Evolutionary conservation across 2,888 invertebrate genomes (phyloP).

Genomic region (Pollenia labialis): DNA sequence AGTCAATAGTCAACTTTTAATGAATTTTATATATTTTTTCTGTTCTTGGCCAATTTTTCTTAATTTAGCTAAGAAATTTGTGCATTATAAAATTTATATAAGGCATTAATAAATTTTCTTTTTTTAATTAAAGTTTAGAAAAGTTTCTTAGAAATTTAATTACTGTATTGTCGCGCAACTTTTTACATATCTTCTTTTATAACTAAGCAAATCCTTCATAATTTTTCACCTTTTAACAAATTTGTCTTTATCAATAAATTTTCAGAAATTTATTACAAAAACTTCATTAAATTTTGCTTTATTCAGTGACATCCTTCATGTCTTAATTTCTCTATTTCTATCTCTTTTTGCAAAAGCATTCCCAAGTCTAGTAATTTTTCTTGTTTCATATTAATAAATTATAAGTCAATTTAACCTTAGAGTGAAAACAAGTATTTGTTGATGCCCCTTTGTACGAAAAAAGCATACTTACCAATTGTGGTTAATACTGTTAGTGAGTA

Average conservation of each 20-base stretch:
- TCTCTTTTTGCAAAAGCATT: background rate
- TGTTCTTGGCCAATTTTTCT: too few relatives aligned
- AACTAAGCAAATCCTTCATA: too few relatives aligned
- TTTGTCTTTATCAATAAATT: background rate
- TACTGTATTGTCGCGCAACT: too few relatives aligned
- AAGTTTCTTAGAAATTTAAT: background rate
- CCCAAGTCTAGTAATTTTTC: constrained; percentile 29
- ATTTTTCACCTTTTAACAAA: constrained; percentile 4
- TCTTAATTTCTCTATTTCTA: background rate
- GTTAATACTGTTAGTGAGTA: constrained; percentile 97
- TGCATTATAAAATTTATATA: too few relatives aligned
- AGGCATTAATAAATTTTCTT: too few relatives aligned
- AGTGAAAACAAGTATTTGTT: constrained; percentile 23
- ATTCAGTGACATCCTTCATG: constrained; percentile 4
- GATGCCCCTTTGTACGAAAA: background rate
- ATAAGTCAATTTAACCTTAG: background rate
- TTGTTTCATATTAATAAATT: constrained; percentile 30
- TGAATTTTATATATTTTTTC: too few relatives aligned
- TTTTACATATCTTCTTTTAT: background rate
- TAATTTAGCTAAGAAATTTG: too few relatives aligned
- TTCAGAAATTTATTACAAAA: too few relatives aligned
- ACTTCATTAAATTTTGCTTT: constrained; percentile 56
- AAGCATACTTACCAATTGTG: constrained; percentile 90
- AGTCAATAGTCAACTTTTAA: too few relatives aligned
- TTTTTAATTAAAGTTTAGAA: too few relatives aligned